These are phyloP conservation scores for Garra rufa DNA, from an alignment of 2,113 vertebrate species.

Conservation along the genomic window DNA sequence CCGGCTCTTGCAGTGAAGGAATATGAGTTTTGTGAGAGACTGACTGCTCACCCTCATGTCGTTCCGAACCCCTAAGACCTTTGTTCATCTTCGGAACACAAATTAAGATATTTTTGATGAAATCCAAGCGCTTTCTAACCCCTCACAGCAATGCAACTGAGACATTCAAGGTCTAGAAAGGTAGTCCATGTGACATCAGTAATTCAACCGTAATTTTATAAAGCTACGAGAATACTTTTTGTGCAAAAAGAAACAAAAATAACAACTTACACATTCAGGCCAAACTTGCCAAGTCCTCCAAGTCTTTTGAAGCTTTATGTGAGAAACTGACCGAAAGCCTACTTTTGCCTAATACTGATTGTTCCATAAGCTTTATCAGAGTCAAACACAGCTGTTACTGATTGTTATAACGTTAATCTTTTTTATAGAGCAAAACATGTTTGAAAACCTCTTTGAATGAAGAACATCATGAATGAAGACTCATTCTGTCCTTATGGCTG, in stretches of 20 bases:
- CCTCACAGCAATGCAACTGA: too few species aligned
- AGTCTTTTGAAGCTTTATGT: not conserved
- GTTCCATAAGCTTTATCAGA: not conserved
- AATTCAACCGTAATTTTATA: too few species aligned
- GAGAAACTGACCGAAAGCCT: not conserved
- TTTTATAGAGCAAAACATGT: not conserved
- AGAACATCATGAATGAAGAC: not conserved
- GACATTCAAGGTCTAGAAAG: too few species aligned
- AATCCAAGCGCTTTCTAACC: too few species aligned
- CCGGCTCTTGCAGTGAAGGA: constrained; percentile 73
- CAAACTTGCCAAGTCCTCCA: not conserved
- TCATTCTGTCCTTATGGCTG: not conserved
- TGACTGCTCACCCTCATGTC: constrained; percentile 54
- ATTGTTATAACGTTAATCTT: not conserved
- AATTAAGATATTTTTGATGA: too few species aligned
- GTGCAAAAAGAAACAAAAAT: too few species aligned
- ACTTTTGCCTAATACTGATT: not conserved
- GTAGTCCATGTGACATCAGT: too few species aligned
- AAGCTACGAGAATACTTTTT: too few species aligned
- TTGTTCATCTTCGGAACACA: too few species aligned
- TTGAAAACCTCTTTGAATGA: not conserved
- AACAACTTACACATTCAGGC: too few species aligned
- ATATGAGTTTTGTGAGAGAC: constrained; percentile 80
- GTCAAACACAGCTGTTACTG: not conserved
- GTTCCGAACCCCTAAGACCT: not conserved